Evolutionary conservation across 2,113 vertebrate genomes (phyloP).

Genomic region (Catharus fuscescens): DNA sequence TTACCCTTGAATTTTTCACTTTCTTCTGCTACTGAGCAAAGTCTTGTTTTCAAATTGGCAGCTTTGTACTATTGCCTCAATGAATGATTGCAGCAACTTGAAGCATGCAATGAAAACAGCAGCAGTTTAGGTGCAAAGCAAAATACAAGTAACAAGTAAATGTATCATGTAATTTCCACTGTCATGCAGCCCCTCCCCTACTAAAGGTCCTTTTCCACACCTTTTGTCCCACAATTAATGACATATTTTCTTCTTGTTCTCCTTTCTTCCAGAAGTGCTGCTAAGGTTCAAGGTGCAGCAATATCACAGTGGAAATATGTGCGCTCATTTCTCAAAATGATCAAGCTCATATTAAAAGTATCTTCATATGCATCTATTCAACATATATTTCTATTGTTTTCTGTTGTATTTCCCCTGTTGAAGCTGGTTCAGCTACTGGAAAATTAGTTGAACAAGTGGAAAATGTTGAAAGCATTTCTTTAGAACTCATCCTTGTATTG

Average conservation of each 20-base stretch:
- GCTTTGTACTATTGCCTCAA: not conserved
- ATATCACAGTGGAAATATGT: not conserved
- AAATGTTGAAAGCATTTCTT: not conserved
- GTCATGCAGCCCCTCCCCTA: not conserved
- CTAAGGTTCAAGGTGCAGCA: not conserved
- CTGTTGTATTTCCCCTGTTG: not conserved
- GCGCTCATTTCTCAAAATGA: not conserved
- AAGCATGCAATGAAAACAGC: not conserved
- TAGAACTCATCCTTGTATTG: not conserved
- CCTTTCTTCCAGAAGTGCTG: not conserved
- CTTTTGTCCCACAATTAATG: not conserved
- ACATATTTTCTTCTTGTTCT: not conserved
- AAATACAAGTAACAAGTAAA: not conserved
- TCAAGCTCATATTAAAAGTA: not conserved
- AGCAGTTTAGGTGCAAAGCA: not conserved
- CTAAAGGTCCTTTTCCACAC: not conserved
- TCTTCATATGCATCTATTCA: not conserved
- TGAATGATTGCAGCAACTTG: not conserved
- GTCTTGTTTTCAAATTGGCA: slow-evolving; percentile 17
- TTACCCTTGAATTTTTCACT: slow-evolving; percentile 28
- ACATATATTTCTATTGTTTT: not conserved
- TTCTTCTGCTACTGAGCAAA: slow-evolving; percentile 8
- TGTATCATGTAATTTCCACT: not conserved
- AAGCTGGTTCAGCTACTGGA: not conserved
- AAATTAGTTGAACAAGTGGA: not conserved